Evolutionary conservation across 2,888 invertebrate genomes (phyloP).

Genomic region (Smittia sp.): DNA sequence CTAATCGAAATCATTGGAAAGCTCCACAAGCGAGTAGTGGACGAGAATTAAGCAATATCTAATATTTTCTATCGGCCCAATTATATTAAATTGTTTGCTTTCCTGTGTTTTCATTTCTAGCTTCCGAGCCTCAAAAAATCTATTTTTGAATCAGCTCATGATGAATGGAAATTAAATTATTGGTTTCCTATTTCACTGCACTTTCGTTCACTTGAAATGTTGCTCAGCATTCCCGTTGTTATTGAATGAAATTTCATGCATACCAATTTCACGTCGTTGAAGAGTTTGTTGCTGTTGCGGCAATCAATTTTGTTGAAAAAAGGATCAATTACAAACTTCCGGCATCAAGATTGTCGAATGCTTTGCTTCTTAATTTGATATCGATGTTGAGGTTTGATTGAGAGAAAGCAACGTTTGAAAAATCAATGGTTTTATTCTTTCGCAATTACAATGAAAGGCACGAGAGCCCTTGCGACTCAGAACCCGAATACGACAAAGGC

Average conservation of each 20-base stretch:
- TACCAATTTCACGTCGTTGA: neutral
- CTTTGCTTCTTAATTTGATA: neutral
- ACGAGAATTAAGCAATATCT: too few species aligned
- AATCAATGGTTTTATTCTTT: neutral
- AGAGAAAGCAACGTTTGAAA: neutral
- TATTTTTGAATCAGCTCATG: constrained; percentile 30
- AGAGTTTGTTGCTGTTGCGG: neutral
- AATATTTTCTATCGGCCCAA: too few species aligned
- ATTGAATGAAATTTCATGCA: neutral
- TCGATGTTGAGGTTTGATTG: too few species aligned
- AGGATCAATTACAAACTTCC: constrained; percentile 35
- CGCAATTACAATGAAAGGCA: neutral
- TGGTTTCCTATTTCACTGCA: neutral
- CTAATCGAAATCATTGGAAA: too few species aligned
- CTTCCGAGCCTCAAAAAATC: neutral
- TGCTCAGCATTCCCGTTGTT: neutral
- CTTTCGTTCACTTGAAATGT: too few species aligned
- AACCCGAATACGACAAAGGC: neutral
- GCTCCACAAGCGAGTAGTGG: too few species aligned
- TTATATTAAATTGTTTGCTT: neutral
- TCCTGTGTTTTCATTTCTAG: neutral
- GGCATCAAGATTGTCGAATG: neutral
- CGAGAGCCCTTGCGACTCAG: too few species aligned
- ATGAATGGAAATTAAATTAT: constrained; percentile 27
- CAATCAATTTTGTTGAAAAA: neutral